Percentiles rank a stretch among this genome's conserved stretches.
Conservation (phyloP, 2,797 vertebrate species). For the Micropoecilia bifurca region DNA sequence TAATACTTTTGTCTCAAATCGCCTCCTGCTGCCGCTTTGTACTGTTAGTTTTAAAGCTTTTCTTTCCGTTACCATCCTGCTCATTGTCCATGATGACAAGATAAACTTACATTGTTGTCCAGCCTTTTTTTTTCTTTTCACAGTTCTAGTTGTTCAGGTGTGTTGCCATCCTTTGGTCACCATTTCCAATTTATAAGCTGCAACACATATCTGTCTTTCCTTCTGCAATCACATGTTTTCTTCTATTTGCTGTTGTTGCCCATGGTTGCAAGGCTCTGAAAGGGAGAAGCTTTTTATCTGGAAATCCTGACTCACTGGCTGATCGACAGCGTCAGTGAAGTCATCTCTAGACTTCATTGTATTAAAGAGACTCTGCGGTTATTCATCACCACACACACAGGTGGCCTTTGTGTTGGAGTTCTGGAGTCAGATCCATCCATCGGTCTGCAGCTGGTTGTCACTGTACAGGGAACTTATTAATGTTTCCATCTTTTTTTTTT, state of each 20-base stretch:
- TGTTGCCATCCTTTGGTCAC: background rate
- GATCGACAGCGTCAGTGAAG: conserved; percentile 14
- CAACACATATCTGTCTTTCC: background rate
- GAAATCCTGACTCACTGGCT: conserved; percentile 16
- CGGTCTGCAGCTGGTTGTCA: conserved; percentile 57
- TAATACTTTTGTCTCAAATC: background rate
- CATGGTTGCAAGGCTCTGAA: background rate
- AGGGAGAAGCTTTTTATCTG: background rate
- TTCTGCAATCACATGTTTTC: background rate
- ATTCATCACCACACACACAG: conserved; percentile 46
- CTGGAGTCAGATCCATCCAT: conserved; percentile 27
- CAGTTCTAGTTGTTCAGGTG: background rate
- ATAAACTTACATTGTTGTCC: background rate
- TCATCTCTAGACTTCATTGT: conserved; percentile 39
- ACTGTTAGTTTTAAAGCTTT: background rate
- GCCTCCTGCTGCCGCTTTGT: background rate
- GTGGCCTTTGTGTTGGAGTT: conserved; percentile 55
- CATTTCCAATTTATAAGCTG: background rate
- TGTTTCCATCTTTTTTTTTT: conserved; percentile 1
- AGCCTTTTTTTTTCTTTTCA: background rate
- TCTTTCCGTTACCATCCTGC: background rate
- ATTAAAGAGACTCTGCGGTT: conserved; percentile 26
- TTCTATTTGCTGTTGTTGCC: background rate
- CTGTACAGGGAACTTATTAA: conserved; percentile 23
- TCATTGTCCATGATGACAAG: background rate